These are phyloP conservation scores for Tanypteryx hageni DNA, from an alignment of 2,888 invertebrate genomes.

Conservation along the genomic window DNA sequence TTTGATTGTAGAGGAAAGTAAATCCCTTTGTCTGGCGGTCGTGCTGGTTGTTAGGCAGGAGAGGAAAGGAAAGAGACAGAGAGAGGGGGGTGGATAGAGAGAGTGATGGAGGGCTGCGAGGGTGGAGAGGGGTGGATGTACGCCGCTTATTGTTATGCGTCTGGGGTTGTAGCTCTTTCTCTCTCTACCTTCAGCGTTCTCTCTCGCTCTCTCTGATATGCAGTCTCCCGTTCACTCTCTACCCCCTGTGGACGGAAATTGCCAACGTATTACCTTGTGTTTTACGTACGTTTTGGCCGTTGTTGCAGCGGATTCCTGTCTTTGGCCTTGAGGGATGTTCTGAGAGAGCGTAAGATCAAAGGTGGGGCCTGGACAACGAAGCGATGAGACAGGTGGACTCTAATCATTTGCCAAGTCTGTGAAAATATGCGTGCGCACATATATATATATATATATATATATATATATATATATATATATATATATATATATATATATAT, in stretches of 20 bases:
- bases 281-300: not conserved
- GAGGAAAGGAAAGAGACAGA: not conserved
- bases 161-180: conserved; percentile 5
- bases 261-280: conserved; percentile 6
- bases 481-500: too few relatives aligned
- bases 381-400: not conserved
- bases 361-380: not conserved
- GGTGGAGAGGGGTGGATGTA: not conserved
- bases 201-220: not conserved
- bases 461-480: too few relatives aligned
- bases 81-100: not conserved
- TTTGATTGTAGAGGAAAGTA: conserved; percentile 61
- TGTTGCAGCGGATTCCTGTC: not conserved
- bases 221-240: not conserved
- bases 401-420: too few relatives aligned
- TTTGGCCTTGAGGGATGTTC: not conserved
- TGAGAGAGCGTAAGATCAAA: not conserved
- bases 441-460: too few relatives aligned
- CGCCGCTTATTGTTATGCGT: conserved; percentile 54
- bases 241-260: not conserved
- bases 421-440: too few relatives aligned
- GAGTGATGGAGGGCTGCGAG: not conserved
- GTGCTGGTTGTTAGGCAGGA: conserved; percentile 26
- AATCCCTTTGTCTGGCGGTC: conserved; percentile 49
- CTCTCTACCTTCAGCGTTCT: not conserved